These are phyloP conservation scores for Shargacucullia verbasci DNA, from an alignment of 2,888 invertebrate species.

Conservation along the genomic window DNA sequence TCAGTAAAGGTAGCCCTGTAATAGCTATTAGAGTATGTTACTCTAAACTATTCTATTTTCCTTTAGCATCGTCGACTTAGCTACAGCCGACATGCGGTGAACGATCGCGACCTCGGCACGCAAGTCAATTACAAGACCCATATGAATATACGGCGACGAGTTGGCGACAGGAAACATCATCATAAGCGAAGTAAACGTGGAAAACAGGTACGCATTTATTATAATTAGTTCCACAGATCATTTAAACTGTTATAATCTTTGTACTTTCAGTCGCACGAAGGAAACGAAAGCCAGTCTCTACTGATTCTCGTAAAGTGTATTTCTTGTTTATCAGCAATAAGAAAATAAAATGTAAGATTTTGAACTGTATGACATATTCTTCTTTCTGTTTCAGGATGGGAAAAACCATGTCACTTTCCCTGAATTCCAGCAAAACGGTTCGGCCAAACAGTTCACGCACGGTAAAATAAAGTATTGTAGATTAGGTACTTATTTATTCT, in stretches of 20 bases:
- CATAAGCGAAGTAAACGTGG: conserved; percentile 96
- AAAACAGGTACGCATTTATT: conserved; percentile 90
- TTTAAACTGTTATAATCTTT: too few relatives aligned
- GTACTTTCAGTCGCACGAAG: too few relatives aligned
- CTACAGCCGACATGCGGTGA: conserved; percentile 97
- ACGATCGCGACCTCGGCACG: conserved; percentile 95
- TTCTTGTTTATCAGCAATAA: too few relatives aligned
- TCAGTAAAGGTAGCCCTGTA: background rate
- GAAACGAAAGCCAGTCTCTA: too few relatives aligned
- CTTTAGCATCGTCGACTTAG: conserved; percentile 95
- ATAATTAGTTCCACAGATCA: too few relatives aligned
- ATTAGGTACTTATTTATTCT: conserved; percentile 90
- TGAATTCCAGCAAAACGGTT: conserved; percentile 96
- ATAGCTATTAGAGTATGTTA: background rate
- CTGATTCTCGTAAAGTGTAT: too few relatives aligned
- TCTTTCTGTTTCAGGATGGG: conserved; percentile 91
- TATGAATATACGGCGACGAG: conserved; percentile 96
- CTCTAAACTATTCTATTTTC: conserved; percentile 55
- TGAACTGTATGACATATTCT: background rate
- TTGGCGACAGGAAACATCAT: conserved; percentile 95
- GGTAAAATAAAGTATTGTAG: conserved; percentile 93
- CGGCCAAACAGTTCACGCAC: conserved; percentile 96
- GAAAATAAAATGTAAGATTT: too few relatives aligned
- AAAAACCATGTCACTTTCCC: conserved; percentile 97
- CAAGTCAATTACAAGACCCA: conserved; percentile 97